phyloP scores from a whole-genome alignment of 2,888 invertebrate genomes.

The Chouioia cunea region DNA sequence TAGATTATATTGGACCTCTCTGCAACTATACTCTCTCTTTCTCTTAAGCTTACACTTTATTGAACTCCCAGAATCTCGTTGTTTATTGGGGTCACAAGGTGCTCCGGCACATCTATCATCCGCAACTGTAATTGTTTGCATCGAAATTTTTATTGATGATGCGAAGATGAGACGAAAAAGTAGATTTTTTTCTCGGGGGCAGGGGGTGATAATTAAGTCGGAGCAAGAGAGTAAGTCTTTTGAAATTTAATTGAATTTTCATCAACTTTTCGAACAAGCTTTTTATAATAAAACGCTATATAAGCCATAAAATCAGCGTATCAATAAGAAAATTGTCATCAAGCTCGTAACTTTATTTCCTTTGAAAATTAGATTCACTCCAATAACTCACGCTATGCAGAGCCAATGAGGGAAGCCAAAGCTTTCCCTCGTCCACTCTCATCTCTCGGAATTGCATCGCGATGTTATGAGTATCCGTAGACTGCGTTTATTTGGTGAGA shows the following conservation, averaged over 20 bases:
- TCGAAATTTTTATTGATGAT: slow-evolving; percentile 31
- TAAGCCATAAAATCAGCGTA: slow-evolving; percentile 11
- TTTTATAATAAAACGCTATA: too few relatives aligned
- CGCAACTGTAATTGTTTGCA: slow-evolving; percentile 26
- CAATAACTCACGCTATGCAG: slow-evolving; percentile 26
- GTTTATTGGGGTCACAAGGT: slow-evolving; percentile 44
- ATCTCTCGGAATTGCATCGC: slow-evolving; percentile 1
- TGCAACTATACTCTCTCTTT: slow-evolving; percentile 10
- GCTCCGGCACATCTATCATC: slow-evolving; percentile 45
- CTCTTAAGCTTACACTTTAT: slow-evolving; percentile 34
- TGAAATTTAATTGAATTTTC: too few relatives aligned
- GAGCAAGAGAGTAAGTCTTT: too few relatives aligned
- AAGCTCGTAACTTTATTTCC: slow-evolving; percentile 4
- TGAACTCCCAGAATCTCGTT: slow-evolving; percentile 21
- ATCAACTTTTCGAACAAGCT: too few relatives aligned
- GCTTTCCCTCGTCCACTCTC: slow-evolving; percentile 4
- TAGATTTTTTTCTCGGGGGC: background rate
- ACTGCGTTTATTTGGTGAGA: slow-evolving; percentile 36
- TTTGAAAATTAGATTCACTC: slow-evolving; percentile 21
- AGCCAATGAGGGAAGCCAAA: slow-evolving; percentile 12
- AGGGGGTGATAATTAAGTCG: too few relatives aligned
- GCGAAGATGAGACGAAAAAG: slow-evolving; percentile 23
- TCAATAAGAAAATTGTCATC: slow-evolving; percentile 35
- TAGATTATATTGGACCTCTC: slow-evolving; percentile 16
- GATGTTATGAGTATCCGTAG: slow-evolving; percentile 33